Evolutionary conservation across 2,797 vertebrate genomes (phyloP).

Genomic region (Hapalemur alaotrensis): DNA sequence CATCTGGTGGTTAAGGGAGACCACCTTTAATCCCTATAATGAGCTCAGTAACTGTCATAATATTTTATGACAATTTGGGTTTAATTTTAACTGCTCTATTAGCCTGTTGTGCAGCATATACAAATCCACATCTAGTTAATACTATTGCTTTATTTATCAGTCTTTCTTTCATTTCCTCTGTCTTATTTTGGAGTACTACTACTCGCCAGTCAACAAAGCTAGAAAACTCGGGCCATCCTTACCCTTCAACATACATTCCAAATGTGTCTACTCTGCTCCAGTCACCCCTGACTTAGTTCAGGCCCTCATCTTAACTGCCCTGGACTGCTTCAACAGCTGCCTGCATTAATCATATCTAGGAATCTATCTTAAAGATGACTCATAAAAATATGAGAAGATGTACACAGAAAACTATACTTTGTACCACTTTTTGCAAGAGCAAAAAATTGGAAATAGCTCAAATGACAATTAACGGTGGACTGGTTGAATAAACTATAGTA

Average conservation of each 20-base stretch:
- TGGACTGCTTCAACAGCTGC: neutral
- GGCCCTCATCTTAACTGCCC: neutral
- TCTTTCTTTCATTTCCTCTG: neutral
- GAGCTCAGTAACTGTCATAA: slow-evolving; percentile 18
- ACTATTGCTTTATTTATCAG: neutral
- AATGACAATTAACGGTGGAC: neutral
- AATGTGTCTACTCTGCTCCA: neutral
- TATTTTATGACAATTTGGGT: neutral
- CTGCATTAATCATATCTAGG: neutral
- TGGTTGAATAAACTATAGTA: neutral
- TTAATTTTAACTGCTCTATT: neutral
- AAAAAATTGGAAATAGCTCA: neutral
- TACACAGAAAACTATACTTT: neutral
- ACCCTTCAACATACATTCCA: neutral
- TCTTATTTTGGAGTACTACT: neutral
- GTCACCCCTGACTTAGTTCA: neutral
- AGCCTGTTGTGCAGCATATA: neutral
- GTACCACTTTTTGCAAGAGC: neutral
- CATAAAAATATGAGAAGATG: neutral
- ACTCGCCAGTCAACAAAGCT: neutral
- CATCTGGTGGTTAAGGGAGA: neutral
- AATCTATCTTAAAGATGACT: neutral
- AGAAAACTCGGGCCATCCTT: neutral
- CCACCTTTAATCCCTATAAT: neutral
- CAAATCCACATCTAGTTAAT: neutral